Percentiles rank a stretch among this genome's conserved stretches.
These are phyloP conservation scores for Grus americana DNA, from an alignment of 2,113 vertebrate species.

Conservation along the genomic window DNA sequence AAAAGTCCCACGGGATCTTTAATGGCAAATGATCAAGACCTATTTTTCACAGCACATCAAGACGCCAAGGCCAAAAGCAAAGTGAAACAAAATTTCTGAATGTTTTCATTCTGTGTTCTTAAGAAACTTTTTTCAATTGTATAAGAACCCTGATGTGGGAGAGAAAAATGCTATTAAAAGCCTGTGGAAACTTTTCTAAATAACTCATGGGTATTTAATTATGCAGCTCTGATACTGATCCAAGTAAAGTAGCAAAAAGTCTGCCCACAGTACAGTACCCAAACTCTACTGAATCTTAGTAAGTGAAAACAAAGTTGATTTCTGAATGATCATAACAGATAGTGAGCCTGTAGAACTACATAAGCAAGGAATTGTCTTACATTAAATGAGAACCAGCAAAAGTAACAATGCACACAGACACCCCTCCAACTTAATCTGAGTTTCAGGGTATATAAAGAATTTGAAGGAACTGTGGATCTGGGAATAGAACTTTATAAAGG, in stretches of 20 bases:
- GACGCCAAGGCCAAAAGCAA: not conserved
- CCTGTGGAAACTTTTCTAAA: not conserved
- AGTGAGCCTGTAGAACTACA: not conserved
- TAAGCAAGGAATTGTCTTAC: not conserved
- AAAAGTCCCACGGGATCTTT: not conserved
- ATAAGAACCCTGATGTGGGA: not conserved
- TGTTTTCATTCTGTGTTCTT: not conserved
- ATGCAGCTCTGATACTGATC: not conserved
- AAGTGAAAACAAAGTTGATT: not conserved
- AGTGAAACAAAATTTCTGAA: not conserved
- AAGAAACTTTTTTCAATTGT: not conserved
- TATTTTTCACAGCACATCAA: not conserved
- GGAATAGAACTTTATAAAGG: not conserved
- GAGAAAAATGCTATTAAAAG: not conserved
- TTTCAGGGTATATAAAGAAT: not conserved
- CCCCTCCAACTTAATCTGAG: not conserved
- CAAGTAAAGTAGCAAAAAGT: not conserved
- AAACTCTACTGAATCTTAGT: not conserved
- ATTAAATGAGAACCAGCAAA: not conserved
- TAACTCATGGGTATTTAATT: not conserved
- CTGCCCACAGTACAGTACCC: not conserved
- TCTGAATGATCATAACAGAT: not conserved
- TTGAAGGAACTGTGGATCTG: not conserved
- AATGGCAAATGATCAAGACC: not conserved
- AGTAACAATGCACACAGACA: not conserved